Evolutionary conservation across 2,888 invertebrate species (phyloP).

Genomic region (Cistogaster globosa): DNA sequence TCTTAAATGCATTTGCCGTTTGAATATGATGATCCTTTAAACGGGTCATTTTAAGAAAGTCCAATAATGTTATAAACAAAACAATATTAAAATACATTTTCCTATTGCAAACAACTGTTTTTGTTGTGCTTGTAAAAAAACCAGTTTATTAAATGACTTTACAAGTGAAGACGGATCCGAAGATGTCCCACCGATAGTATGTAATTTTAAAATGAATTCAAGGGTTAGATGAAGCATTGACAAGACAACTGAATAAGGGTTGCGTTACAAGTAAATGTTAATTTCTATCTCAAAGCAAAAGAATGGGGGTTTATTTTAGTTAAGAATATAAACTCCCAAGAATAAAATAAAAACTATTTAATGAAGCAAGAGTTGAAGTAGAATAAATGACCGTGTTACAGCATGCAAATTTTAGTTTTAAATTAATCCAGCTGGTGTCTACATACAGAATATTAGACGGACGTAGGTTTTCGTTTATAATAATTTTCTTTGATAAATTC

Average conservation of each 20-base stretch:
- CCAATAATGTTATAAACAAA: conserved; percentile 37
- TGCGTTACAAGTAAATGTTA: conserved; percentile 13
- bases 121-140: conserved; percentile 29
- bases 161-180: conserved; percentile 54
- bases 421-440: background rate
- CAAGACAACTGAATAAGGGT: conserved; percentile 37
- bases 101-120: background rate
- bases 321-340: conserved; percentile 9
- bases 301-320: conserved; percentile 31
- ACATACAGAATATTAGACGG: background rate
- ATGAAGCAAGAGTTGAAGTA: background rate
- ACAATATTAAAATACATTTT: background rate
- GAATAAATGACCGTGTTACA: conserved; percentile 47
- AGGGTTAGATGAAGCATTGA: conserved; percentile 44
- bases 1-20: conserved; percentile 5
- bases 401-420: background rate
- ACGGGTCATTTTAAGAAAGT: conserved; percentile 49
- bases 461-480: background rate
- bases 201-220: conserved; percentile 22
- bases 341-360: conserved; percentile 3
- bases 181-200: conserved; percentile 38
- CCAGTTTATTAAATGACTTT: conserved; percentile 63
- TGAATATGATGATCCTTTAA: background rate
- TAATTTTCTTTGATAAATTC: background rate
- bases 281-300: background rate